A percentile compares a stretch with the other conserved stretches of the same genome.
phyloP scores from a whole-genome alignment of 2,797 vertebrate genomes.

The Anguilla pacifica region DNA sequence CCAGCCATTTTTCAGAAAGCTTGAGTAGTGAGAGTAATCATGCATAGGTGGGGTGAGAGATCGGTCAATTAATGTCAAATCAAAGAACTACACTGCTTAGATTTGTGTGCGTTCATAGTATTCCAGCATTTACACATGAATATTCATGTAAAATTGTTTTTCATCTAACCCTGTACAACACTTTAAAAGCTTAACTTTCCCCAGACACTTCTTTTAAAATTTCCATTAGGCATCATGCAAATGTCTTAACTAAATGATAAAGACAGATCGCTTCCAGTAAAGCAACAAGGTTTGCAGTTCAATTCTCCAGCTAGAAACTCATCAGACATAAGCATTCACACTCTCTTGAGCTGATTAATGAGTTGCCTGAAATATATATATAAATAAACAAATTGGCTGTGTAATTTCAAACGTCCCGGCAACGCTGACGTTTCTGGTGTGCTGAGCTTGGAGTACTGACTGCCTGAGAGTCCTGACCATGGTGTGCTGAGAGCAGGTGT shows the following conservation, averaged over 20 bases:
- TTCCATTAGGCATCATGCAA: not conserved
- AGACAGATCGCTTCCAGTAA: not conserved
- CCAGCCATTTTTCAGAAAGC: no score
- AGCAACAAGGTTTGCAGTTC: not conserved
- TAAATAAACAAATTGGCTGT: not conserved
- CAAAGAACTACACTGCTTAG: not conserved
- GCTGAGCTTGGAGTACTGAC: not conserved
- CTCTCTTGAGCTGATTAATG: slow-evolving; percentile 9
- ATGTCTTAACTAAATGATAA: not conserved
- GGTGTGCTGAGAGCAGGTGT: not conserved
- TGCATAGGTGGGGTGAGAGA: no score
- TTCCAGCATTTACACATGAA: not conserved
- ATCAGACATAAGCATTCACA: slow-evolving; percentile 13
- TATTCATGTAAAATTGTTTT: not conserved
- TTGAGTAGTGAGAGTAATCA: no score
- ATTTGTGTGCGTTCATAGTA: not conserved
- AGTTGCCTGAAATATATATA: not conserved
- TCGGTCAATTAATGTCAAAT: not conserved
- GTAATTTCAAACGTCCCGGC: not conserved
- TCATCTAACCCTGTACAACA: not conserved
- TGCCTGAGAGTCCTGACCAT: not conserved
- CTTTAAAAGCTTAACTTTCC: not conserved
- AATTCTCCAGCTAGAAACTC: slow-evolving; percentile 22
- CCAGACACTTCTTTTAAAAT: not conserved
- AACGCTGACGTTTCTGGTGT: not conserved